Conservation (phyloP, 2,113 vertebrate genomes). For the Ginglymostoma cirratum region DNA sequence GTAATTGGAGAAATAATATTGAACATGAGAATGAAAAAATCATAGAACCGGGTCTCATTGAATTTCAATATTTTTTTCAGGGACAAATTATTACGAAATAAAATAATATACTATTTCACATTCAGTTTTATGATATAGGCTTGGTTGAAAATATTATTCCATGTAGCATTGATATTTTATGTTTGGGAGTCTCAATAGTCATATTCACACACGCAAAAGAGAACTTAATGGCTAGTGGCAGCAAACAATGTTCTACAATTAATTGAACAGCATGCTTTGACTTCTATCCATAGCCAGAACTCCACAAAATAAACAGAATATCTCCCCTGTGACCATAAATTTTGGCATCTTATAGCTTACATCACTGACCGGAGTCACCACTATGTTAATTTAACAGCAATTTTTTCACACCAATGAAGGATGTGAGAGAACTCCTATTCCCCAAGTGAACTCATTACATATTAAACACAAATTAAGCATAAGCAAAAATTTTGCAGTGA, state of each 20-base stretch:
- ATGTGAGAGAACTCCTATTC: background rate
- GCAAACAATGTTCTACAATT: conserved; percentile 15
- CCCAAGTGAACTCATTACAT: background rate
- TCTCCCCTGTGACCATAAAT: background rate
- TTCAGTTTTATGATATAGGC: background rate
- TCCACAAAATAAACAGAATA: conserved; percentile 29
- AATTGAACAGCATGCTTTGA: conserved; percentile 10
- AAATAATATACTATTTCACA: background rate
- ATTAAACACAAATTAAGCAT: background rate
- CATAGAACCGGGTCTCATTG: background rate
- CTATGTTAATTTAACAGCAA: background rate
- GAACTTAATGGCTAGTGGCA: background rate
- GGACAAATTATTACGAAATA: background rate
- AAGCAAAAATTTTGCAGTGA: background rate
- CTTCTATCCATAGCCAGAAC: background rate
- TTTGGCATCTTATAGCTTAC: background rate
- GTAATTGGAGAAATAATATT: background rate
- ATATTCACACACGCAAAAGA: background rate
- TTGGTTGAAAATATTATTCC: background rate
- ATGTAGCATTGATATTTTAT: background rate
- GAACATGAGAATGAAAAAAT: background rate
- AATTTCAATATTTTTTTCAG: background rate
- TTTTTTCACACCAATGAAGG: background rate
- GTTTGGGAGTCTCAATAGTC: conserved; percentile 13
- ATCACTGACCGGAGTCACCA: background rate